Base-by-base conservation (phyloP, 2,888 invertebrate genomes). In the Cynaeus angustus region DNA sequence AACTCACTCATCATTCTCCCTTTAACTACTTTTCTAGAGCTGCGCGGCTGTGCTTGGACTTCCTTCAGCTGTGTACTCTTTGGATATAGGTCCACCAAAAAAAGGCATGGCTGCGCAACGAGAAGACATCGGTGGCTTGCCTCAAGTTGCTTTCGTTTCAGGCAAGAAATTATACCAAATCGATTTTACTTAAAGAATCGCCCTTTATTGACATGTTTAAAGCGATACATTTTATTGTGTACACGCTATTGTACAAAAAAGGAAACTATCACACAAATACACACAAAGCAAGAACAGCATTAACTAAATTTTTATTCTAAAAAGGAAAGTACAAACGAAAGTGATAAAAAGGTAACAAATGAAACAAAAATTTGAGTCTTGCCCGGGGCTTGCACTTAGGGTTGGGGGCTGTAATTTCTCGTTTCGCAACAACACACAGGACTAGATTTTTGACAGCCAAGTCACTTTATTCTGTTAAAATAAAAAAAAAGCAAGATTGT, bases 191-290 rank as follows among this genome's bases (percentile, higher is more conserved):
- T 72, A 73, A 71, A 70, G 55, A 66, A 67, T 66, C 72, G 53
- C 79, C 78, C 79, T 76, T 74, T 75, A 70, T 77, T 80, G 77
- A 75, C 75, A 74, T 74, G 67, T 75, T 70, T 3, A 77, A 78
- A 81, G 86, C 86, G 85, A 86, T 87, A 87, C 86, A 87, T 79
- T 72, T 76, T 74, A 84, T 82, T 80, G 79, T 81, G 84, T 88
- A 88, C 87, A 88, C 86, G 85, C 87, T 88, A 88, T 88, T 85
- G 87, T 88, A 89, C 88, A 88, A 89, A 88, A 88, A 87, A 87
- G 86, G 76, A 88, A 88, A 86, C 82, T 85, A 84, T 84, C 83
- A 85, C 84, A 85, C 83, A 83, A 82, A 83, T 83, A 84, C 84
- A 84, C 84, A 85, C 84, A 83, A 81, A 84, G 82, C 80, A 82